A percentile compares a stretch with the other conserved stretches of the same genome.
Conservation (phyloP, 2,888 invertebrate species). For the Tortricodes alternella region DNA sequence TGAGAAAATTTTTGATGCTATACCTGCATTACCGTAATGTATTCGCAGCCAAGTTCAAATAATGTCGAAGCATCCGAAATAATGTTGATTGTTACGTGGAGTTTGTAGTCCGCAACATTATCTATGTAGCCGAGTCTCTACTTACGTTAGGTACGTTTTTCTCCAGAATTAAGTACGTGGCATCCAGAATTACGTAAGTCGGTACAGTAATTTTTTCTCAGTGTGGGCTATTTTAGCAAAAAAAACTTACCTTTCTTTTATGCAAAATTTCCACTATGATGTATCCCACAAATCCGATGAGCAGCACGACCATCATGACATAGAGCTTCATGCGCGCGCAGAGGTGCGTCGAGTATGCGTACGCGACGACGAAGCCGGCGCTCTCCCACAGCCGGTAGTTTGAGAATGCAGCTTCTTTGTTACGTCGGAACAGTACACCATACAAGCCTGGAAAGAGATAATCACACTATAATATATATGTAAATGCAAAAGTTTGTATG, state of each 20-base stretch:
- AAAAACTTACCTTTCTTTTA: slow-evolving; percentile 86
- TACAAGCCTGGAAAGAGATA: slow-evolving; percentile 86
- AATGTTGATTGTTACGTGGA: too few relatives aligned
- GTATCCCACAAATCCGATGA: slow-evolving; percentile 89
- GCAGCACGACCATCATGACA: slow-evolving; percentile 90
- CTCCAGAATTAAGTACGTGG: too few relatives aligned
- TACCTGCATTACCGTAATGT: too few relatives aligned
- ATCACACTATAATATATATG: background rate
- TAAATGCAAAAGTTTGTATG: background rate
- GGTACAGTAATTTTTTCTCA: too few relatives aligned
- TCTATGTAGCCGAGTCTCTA: too few relatives aligned
- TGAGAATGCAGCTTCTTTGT: slow-evolving; percentile 96
- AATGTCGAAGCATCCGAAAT: too few relatives aligned
- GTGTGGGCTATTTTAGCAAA: too few relatives aligned
- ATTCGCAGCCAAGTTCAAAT: too few relatives aligned
- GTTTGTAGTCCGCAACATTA: too few relatives aligned
- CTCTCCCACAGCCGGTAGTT: slow-evolving; percentile 96
- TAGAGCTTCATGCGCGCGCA: slow-evolving; percentile 94
- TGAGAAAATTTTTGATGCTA: too few relatives aligned
- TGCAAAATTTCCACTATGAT: slow-evolving; percentile 91
- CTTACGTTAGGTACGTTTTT: too few relatives aligned
- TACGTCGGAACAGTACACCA: slow-evolving; percentile 92
- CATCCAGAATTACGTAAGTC: too few relatives aligned
- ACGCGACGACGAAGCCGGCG: slow-evolving; percentile 94
- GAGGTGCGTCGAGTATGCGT: slow-evolving; percentile 93